Conservation (phyloP, 2,113 vertebrate genomes). For the Etia nguti region DNA sequence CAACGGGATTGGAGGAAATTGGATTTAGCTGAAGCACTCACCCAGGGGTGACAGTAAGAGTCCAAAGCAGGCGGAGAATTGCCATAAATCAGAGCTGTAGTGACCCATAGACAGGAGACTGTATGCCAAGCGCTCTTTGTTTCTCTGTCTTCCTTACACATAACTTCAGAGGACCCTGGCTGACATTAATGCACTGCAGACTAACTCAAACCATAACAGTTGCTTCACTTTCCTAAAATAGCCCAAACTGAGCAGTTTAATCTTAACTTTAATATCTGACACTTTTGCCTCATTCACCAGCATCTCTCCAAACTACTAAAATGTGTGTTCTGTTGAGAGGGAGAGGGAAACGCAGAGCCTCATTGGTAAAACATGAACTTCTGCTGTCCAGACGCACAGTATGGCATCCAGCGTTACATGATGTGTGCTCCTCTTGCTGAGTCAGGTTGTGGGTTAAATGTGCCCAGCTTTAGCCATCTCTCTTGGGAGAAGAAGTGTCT, state of each 20-base stretch:
- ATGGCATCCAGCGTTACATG: neutral
- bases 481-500: neutral
- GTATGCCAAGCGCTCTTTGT: neutral
- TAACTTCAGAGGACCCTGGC: neutral
- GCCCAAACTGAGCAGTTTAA: neutral
- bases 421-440: neutral
- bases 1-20: constrained; percentile 16
- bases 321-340: neutral
- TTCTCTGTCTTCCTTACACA: neutral
- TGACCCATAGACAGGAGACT: constrained; percentile 5
- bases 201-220: neutral
- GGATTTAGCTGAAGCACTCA: neutral
- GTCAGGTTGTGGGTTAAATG: neutral
- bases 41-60: constrained; percentile 1
- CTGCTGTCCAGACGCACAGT: neutral
- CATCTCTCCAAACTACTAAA: neutral
- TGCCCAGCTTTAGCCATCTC: neutral
- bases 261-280: neutral
- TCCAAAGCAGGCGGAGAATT: neutral
- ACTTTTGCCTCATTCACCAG: rapidly evolving
- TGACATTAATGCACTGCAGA: neutral
- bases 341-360: neutral
- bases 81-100: constrained; percentile 44
- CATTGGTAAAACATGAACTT: neutral
- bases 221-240: neutral